Conservation (phyloP, 2,888 invertebrate species). For the Epistrophe grossulariae region DNA sequence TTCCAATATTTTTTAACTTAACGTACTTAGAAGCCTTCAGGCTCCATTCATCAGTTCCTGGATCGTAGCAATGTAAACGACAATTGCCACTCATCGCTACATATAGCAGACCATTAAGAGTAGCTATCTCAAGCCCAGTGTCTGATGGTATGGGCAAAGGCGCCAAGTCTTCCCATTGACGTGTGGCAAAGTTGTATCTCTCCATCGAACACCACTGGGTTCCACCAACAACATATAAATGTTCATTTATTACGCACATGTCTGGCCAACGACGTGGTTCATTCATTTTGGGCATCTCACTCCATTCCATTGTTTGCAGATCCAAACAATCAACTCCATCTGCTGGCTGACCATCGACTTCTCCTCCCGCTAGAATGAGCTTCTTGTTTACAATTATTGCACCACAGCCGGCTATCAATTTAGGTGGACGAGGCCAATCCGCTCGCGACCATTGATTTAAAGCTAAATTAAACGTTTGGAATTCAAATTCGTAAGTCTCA, state of each 20-base stretch:
- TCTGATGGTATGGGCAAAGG: slow-evolving; percentile 10
- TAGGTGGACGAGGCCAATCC: slow-evolving; percentile 19
- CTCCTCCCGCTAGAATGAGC: slow-evolving; percentile 42
- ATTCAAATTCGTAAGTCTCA: slow-evolving; percentile 6
- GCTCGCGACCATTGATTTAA: slow-evolving; percentile 26
- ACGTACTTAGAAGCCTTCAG: slow-evolving; percentile 27
- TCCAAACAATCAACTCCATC: slow-evolving; percentile 42
- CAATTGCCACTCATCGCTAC: slow-evolving; percentile 18
- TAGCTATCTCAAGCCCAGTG: slow-evolving; percentile 19
- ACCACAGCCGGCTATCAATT: slow-evolving; percentile 12
- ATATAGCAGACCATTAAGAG: slow-evolving; percentile 28
- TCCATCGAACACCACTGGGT: slow-evolving; percentile 37
- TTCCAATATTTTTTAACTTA: slow-evolving; percentile 22
- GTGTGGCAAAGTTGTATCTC: slow-evolving; percentile 31
- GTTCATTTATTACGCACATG: slow-evolving; percentile 35
- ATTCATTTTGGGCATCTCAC: slow-evolving; percentile 46
- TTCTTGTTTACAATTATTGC: slow-evolving; percentile 27
- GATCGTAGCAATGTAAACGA: slow-evolving; percentile 34
- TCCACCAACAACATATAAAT: slow-evolving; percentile 43
- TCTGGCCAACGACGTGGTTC: slow-evolving; percentile 25
- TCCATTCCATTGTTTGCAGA: slow-evolving; percentile 44
- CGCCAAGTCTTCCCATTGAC: slow-evolving; percentile 16
- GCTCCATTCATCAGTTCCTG: slow-evolving; percentile 31
- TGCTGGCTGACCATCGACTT: neutral
- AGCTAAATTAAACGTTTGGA: slow-evolving; percentile 21